phyloP scores from a whole-genome alignment of 2,888 invertebrate species.

The Drosophila setosimentum region DNA sequence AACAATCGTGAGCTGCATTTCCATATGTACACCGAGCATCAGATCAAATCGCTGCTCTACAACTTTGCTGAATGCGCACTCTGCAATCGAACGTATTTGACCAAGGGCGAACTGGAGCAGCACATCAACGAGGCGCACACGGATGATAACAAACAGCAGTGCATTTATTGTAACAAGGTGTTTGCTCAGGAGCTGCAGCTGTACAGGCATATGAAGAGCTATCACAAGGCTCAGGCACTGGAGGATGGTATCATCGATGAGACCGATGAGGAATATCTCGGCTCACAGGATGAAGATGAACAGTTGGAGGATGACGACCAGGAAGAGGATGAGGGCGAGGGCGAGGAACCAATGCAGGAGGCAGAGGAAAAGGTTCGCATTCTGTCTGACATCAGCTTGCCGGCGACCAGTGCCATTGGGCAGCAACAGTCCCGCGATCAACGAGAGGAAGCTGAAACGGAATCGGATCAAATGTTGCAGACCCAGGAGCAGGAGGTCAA shows the following conservation, averaged over 20 bases:
- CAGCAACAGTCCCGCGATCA: conserved; percentile 77
- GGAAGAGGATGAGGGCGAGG: conserved; percentile 83
- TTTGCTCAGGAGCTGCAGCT: conserved; percentile 90
- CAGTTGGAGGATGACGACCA: conserved; percentile 70
- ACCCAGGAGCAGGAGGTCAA: conserved; percentile 84
- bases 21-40: conserved; percentile 93
- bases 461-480: conserved; percentile 81
- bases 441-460: conserved; percentile 86
- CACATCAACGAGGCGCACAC: conserved; percentile 88
- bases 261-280: conserved; percentile 85
- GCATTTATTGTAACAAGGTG: conserved; percentile 91
- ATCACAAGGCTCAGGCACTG: conserved; percentile 88
- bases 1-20: conserved; percentile 91
- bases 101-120: conserved; percentile 89
- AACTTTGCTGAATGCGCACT: conserved; percentile 92
- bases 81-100: conserved; percentile 91
- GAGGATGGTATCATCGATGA: conserved; percentile 89
- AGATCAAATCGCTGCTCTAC: conserved; percentile 89
- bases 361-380: conserved; percentile 86
- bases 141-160: conserved; percentile 86
- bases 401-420: conserved; percentile 68
- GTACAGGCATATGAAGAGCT: conserved; percentile 89
- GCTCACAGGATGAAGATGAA: conserved; percentile 76
- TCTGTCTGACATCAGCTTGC: conserved; percentile 85
- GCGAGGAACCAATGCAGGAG: conserved; percentile 32